Conservation (phyloP, 37 sponge, comb jelly and placozoan genomes). For the Beroe ovata region DNA sequence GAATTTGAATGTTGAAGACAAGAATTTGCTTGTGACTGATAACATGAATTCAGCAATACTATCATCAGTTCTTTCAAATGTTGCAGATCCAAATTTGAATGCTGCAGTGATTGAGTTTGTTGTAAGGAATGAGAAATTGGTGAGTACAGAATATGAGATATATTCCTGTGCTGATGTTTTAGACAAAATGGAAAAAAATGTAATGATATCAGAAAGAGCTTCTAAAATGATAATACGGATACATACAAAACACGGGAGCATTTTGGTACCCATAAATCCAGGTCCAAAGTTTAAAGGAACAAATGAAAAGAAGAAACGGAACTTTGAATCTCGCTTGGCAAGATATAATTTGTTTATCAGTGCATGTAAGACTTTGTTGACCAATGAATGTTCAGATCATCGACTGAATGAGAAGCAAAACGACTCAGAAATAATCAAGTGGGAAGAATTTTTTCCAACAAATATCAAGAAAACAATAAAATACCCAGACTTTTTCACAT, state of each 20-base stretch:
- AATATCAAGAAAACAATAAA: neutral
- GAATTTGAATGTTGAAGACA: too few species aligned
- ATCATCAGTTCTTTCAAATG: neutral
- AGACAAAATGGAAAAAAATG: neutral
- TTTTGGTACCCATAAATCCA: neutral
- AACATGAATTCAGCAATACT: neutral
- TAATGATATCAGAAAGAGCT: neutral
- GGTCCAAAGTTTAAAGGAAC: neutral
- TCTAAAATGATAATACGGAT: neutral
- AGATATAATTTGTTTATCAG: neutral
- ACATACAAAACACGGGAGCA: neutral
- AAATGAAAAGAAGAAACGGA: neutral
- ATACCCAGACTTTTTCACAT: neutral
- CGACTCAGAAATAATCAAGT: neutral
- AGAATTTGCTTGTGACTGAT: too few species aligned
- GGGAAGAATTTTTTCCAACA: neutral
- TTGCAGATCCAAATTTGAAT: neutral
- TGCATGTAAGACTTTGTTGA: neutral
- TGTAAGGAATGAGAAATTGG: neutral
- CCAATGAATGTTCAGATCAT: too few species aligned
- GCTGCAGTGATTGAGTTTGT: neutral
- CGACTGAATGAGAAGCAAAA: too few species aligned
- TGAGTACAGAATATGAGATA: neutral
- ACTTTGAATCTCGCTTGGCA: too few species aligned
- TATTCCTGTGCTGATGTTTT: neutral